These are phyloP conservation scores for Meles meles DNA, from an alignment of 2,113 vertebrate genomes.

Conservation along the genomic window DNA sequence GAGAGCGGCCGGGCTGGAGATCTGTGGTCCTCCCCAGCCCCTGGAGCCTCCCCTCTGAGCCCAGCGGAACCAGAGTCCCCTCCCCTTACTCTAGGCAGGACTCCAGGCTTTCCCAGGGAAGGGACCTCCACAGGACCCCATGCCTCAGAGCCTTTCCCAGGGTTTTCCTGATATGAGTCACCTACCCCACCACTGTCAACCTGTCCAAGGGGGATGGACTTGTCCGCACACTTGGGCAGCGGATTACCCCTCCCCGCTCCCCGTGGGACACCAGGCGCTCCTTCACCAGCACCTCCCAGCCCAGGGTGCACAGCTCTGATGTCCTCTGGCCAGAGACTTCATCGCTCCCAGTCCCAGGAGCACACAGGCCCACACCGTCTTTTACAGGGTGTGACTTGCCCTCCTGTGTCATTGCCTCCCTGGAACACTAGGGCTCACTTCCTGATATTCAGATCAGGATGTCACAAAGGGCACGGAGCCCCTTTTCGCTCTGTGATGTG, in stretches of 20 bases:
- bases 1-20: too few relatives aligned
- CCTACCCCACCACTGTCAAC: rapidly evolving
- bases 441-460: not conserved
- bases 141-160: not conserved
- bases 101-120: not conserved
- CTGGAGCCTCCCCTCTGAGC: not conserved
- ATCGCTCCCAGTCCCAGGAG: not conserved
- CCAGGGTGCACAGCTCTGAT: not conserved
- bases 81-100: not conserved
- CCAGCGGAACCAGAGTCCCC: not conserved
- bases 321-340: not conserved
- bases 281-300: not conserved
- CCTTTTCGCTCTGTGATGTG: not conserved
- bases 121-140: not conserved
- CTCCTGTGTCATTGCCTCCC: not conserved
- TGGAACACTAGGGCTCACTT: not conserved
- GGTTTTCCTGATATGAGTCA: not conserved
- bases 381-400: not conserved
- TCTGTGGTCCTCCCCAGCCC: too few relatives aligned
- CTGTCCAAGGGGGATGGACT: too few relatives aligned
- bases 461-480: not conserved
- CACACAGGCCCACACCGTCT: not conserved
- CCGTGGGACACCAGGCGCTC: not conserved
- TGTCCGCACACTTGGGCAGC: rapidly evolving
- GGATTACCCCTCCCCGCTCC: too few relatives aligned